Evolutionary conservation across 2,113 vertebrate species (phyloP).

Genomic region (Riparia riparia): DNA sequence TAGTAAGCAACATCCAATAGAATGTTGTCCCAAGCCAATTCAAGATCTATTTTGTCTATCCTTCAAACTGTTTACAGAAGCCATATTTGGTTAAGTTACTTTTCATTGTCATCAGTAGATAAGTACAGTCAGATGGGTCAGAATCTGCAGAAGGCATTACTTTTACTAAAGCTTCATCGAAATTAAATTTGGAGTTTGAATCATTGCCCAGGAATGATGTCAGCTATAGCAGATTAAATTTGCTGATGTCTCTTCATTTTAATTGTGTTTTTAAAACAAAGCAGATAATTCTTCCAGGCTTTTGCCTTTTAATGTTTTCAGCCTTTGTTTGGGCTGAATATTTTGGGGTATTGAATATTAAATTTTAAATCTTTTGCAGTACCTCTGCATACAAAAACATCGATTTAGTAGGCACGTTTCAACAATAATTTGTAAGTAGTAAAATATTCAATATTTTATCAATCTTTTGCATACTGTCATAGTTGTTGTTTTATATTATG

Average conservation of each 20-base stretch:
- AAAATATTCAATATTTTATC: not conserved
- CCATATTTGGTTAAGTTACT: slow-evolving; percentile 25
- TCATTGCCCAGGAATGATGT: slow-evolving; percentile 58
- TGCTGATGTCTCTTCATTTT: slow-evolving; percentile 49
- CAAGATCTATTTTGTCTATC: not conserved
- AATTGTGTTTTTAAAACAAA: slow-evolving; percentile 54
- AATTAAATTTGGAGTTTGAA: slow-evolving; percentile 72
- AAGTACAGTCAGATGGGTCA: slow-evolving; percentile 39
- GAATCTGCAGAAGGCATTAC: slow-evolving; percentile 59
- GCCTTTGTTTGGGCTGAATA: slow-evolving; percentile 12
- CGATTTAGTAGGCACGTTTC: not conserved
- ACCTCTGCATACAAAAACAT: not conserved
- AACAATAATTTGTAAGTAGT: slow-evolving; percentile 2
- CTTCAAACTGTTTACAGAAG: slow-evolving; percentile 18
- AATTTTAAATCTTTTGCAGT: not conserved
- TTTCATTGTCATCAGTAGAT: slow-evolving; percentile 11
- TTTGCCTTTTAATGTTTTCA: slow-evolving; percentile 32
- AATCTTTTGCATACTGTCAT: not conserved
- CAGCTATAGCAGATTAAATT: slow-evolving; percentile 64
- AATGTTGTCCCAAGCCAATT: not conserved
- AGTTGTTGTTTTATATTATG: not conserved
- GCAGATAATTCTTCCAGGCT: slow-evolving; percentile 38
- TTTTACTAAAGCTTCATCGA: slow-evolving; percentile 38
- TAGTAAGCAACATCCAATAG: not conserved
- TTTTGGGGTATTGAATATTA: not conserved